Base-by-base conservation (phyloP, 1,140 invertebrate species). In the Drosophila punjabiensis region DNA sequence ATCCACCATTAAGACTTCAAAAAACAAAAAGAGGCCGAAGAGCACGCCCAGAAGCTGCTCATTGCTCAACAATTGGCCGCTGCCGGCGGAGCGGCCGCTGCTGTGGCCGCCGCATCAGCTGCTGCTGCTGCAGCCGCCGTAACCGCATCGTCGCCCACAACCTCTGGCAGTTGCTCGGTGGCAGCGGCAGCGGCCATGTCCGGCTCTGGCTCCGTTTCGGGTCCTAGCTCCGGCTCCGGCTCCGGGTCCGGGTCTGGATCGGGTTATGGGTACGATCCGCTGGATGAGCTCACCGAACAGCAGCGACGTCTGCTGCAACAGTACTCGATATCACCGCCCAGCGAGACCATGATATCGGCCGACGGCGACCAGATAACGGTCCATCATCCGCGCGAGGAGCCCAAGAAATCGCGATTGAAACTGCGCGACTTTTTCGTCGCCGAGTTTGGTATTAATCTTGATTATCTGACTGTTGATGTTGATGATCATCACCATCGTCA, bases 391-490 rank as follows among this genome's bases (percentile, higher is more conserved):
- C 80, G 85, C 41, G 85, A 92, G 77, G 86, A 92, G 78, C 88
- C 88, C 41, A 93, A 91, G 64, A 91, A 91, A 82, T 92, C 92
- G 20, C 59, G 83, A 74, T 87, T 90, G 80, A 92, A 92, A 83
- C 76, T 92, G 55, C 80, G 90, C 59, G 94, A 94, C 92, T 93
- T 92, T 78, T 92, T 93, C 80, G 91, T 93, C 67, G 89, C 92
- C 70, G 92, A 93, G 83, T 93, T 93, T 73, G 92, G 92, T 93
- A 87, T 92, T 74, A 45, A 43, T 16, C 33, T 41, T 41, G 63
- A 70, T 70, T 47, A 53, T 24, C 24, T 24, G 24, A 24, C 67
- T 47, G 64, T 67, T 35, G 64, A 67, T 67, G 39, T 66, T 61
- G 59, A 24, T 63, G 30, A 64, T 66, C 47, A 58, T 39, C 56